Evolutionary conservation across 2,797 vertebrate genomes (phyloP), one percentile per base, ranked within the genome.

Genomic region (Poecile montanus): DNA sequence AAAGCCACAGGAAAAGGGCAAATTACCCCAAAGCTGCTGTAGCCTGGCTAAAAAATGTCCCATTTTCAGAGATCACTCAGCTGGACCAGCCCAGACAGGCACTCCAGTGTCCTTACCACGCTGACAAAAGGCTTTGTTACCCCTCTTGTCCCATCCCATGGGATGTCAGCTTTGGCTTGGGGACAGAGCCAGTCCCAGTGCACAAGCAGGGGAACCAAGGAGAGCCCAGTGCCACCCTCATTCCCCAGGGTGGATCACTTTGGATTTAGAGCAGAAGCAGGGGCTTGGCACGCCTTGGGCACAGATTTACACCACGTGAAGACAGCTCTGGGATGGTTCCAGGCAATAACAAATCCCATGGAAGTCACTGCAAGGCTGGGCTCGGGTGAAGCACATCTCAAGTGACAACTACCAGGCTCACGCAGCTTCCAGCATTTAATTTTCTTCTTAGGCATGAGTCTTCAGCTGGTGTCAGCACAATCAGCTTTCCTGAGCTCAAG

Each of bases 171-270:
- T 77, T 7, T 29, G 50, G 32, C 10, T 5, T 30, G 44, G 40
- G 81, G 22, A 15, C 34, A 61, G 61, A 88, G 44, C 12, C 45
- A 72, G 26, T 11, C 65, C 61, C 74, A 90, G 25, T 3, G 50
- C 50, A 61, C 30, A 10, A 7, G 23, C n/a, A 56, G 12, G n/a
- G 14, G 8, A 76, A 16, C 25, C n/a, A 73, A 40, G 32, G 48
- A 47, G 9, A 47, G 14, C 1, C 0, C 36, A 60, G n/a, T 16
- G 17, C 12, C 10, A 20, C 29, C 25, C 47, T 32, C 8, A 5
- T 10, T 18, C 7, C 18, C 14, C 17, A 10, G 7, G 9, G 11
- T 76, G 30, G 47, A 54, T 48, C 40, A 60, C 38, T 11, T 38
- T 45, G 18, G 50, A 58, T 36, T 67, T 0, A 61, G 14, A 42